phyloP scores from a whole-genome alignment of 2,113 vertebrate genomes.

The Eretmochelys imbricata region DNA sequence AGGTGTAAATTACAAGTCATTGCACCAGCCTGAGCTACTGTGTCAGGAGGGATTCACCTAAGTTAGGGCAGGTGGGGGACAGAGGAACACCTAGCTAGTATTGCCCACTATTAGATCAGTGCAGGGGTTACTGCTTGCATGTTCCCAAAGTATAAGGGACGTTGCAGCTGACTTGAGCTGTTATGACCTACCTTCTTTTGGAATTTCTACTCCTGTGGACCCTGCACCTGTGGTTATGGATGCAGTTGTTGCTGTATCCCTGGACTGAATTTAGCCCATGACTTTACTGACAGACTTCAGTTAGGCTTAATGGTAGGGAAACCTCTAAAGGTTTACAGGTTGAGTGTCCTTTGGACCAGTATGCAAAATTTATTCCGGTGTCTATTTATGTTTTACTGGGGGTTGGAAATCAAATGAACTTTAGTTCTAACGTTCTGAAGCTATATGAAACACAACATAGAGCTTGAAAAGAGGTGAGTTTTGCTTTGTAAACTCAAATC shows the following conservation, averaged over 20 bases:
- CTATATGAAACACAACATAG: not conserved
- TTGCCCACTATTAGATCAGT: not conserved
- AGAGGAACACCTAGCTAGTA: not conserved
- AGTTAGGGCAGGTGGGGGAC: not conserved
- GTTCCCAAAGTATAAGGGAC: not conserved
- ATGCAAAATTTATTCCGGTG: not conserved
- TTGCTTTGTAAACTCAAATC: conserved; percentile 55
- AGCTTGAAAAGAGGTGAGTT: conserved; percentile 24
- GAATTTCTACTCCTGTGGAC: not conserved
- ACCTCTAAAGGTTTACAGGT: not conserved
- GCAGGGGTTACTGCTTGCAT: not conserved
- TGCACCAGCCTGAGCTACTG: not conserved
- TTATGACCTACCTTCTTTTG: not conserved
- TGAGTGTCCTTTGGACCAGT: not conserved
- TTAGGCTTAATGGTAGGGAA: not conserved
- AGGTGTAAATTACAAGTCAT: not conserved
- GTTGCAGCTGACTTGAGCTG: not conserved
- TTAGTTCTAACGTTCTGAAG: conserved; percentile 8
- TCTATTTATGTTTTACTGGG: not conserved
- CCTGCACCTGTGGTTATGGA: not conserved
- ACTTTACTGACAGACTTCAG: not conserved
- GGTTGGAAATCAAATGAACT: conserved; percentile 50
- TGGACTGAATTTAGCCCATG: not conserved
- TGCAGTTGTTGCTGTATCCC: not conserved
- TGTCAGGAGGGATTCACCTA: not conserved